Percentiles rank a stretch among this genome's conserved stretches.
Conservation (phyloP, 2,113 vertebrate species). For the Heteronetta atricapilla region DNA sequence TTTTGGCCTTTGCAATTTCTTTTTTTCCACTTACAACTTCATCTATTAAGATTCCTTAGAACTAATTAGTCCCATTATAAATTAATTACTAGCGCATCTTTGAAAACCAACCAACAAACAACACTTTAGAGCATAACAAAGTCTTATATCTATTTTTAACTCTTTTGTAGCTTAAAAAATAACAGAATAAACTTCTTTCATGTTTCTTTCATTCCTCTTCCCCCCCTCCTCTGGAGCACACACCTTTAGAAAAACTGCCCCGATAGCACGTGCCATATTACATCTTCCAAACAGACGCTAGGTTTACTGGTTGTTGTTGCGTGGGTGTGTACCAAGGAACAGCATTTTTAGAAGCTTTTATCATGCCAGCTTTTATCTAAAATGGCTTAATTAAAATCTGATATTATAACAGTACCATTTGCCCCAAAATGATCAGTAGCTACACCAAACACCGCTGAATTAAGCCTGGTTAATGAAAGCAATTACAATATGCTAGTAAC, state of each 20-base stretch:
- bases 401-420: constrained; percentile 21
- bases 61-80: not conserved
- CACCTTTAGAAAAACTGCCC: constrained; percentile 34
- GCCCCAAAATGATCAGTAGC: constrained; percentile 39
- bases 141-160: not conserved
- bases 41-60: constrained; percentile 22
- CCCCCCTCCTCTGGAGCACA: not conserved
- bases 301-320: not conserved
- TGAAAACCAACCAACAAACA: not conserved
- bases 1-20: constrained; percentile 28
- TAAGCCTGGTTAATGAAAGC: constrained; percentile 35
- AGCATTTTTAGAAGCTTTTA: constrained; percentile 34
- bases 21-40: constrained; percentile 21
- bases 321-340: not conserved
- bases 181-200: not conserved
- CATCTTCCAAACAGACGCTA: not conserved
- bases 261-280: not conserved
- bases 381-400: constrained; percentile 54
- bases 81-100: constrained; percentile 11
- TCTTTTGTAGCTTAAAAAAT: constrained; percentile 3
- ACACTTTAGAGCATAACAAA: not conserved
- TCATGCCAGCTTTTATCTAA: constrained; percentile 8
- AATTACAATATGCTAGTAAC: constrained; percentile 4
- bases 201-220: not conserved
- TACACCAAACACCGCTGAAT: not conserved